Evolutionary conservation across 2,888 invertebrate species (phyloP).

Genomic region (Melanostoma mellinum): DNA sequence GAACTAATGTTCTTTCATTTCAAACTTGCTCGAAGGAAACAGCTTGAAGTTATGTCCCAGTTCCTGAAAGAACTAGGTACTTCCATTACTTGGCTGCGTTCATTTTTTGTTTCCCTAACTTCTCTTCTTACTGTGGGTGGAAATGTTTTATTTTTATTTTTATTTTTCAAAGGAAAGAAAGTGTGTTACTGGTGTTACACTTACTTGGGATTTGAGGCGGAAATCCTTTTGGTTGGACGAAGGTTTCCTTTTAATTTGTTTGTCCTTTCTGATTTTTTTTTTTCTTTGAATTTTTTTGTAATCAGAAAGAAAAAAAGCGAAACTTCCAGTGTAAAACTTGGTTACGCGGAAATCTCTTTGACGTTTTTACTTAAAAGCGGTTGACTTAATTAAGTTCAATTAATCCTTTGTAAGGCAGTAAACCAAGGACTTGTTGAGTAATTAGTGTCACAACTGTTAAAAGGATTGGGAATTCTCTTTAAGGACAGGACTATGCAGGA

Average conservation of each 20-base stretch:
- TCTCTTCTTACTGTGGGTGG: no score
- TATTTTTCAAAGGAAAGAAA: background rate
- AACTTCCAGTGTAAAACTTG: conserved; percentile 26
- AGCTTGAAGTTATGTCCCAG: no score
- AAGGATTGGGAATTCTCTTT: conserved; percentile 16
- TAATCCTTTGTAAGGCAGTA: conserved; percentile 16
- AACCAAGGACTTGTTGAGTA: conserved; percentile 25
- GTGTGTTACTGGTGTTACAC: conserved; percentile 1
- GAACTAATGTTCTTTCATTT: no score
- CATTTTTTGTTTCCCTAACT: no score
- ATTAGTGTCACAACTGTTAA: conserved; percentile 29
- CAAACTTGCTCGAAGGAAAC: no score
- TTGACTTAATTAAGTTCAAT: conserved; percentile 37
- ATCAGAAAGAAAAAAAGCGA: background rate
- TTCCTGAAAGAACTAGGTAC: no score
- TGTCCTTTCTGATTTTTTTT: background rate
- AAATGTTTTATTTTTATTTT: no score
- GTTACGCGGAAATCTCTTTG: conserved; percentile 32
- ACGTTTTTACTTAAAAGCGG: conserved; percentile 29
- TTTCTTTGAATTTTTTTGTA: no score
- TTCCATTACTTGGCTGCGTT: no score
- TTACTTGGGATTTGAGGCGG: conserved; percentile 2
- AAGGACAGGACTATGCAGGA: background rate
- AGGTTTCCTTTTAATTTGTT: conserved; percentile 14
- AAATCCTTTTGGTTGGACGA: conserved; percentile 9